Percentiles rank a stretch among this genome's conserved stretches.
Conservation (phyloP, 2,113 vertebrate genomes). For the Callipepla californica region DNA sequence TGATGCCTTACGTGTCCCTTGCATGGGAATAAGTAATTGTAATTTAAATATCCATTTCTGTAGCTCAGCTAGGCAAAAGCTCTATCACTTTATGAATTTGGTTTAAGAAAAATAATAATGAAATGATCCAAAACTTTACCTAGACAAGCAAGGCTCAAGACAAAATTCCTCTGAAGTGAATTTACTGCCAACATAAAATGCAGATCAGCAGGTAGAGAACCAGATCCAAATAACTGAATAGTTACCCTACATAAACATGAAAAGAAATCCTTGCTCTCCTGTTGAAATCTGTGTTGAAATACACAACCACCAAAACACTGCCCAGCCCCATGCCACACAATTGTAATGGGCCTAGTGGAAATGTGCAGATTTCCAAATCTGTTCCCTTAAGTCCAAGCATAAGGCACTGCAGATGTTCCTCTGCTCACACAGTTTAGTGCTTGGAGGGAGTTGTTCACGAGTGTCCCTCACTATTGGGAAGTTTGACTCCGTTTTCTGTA, state of each 20-base stretch:
- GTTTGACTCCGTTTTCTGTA: neutral
- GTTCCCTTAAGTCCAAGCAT: neutral
- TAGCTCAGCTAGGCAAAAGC: neutral
- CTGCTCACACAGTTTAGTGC: neutral
- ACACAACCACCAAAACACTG: neutral
- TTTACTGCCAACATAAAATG: neutral
- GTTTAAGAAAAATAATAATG: neutral
- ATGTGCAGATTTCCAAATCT: neutral
- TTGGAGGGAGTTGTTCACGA: neutral
- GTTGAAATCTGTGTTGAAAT: neutral
- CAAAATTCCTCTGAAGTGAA: neutral
- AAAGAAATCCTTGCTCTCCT: neutral
- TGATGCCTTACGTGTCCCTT: neutral
- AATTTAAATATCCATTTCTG: neutral
- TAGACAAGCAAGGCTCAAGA: neutral
- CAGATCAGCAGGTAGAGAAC: neutral
- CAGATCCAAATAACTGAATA: neutral
- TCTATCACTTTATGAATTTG: neutral
- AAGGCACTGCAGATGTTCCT: neutral
- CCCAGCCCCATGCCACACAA: neutral
- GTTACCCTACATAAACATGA: neutral
- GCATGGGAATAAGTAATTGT: neutral
- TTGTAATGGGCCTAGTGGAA: neutral
- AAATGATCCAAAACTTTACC: neutral
- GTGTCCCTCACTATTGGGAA: neutral